A percentile compares a stretch with the other conserved stretches of the same genome.
phyloP scores from a whole-genome alignment of 1,140 invertebrate genomes.

The Lucilia sericata region DNA sequence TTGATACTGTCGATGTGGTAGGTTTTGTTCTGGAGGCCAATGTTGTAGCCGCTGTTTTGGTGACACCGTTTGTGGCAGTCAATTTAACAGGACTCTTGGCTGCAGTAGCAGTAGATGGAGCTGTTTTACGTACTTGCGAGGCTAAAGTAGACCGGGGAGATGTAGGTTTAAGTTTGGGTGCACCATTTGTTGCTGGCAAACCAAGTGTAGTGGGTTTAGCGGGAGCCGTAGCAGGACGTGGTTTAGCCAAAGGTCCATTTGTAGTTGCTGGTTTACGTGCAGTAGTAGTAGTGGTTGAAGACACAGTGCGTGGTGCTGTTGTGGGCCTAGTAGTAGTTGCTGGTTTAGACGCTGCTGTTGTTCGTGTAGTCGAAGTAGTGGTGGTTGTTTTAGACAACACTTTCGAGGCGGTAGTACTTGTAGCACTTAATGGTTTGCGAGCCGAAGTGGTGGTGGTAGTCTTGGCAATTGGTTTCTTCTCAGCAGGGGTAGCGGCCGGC shows the following conservation, averaged over 20 bases:
- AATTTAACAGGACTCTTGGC: constrained; percentile 59
- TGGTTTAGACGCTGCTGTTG: constrained; percentile 42
- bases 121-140: constrained; percentile 55
- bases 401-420: constrained; percentile 38
- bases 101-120: constrained; percentile 45
- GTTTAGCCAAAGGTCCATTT: constrained; percentile 45
- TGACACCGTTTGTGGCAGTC: constrained; percentile 52
- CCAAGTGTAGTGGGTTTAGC: constrained; percentile 54
- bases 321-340: constrained; percentile 42
- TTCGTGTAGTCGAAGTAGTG: constrained; percentile 48
- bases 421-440: constrained; percentile 48
- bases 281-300: constrained; percentile 49
- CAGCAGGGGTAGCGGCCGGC: constrained; percentile 28
- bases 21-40: constrained; percentile 51
- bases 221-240: constrained; percentile 44
- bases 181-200: constrained; percentile 36
- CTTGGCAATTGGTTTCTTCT: constrained; percentile 47
- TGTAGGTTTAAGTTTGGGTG: constrained; percentile 56
- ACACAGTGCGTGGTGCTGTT: constrained; percentile 48
- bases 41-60: constrained; percentile 49
- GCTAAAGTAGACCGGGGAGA: constrained; percentile 54
- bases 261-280: constrained; percentile 47
- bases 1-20: constrained; percentile 49
- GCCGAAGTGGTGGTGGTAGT: constrained; percentile 46
- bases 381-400: constrained; percentile 14